Evolutionary conservation across 1,140 invertebrate species (phyloP).

Genomic region (Drosophila obscura): DNA sequence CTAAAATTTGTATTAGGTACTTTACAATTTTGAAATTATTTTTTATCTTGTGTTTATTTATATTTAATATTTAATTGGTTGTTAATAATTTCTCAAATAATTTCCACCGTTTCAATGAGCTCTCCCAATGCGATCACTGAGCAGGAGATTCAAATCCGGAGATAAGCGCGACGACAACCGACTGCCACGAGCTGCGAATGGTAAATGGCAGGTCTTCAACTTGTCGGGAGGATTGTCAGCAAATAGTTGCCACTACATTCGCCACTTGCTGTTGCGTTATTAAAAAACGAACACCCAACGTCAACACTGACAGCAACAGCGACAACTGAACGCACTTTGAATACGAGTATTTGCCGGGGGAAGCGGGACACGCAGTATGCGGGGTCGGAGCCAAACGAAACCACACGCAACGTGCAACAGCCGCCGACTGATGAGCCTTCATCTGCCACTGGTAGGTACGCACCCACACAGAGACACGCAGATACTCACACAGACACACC

Average conservation of each 20-base stretch:
- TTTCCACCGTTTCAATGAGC: constrained; percentile 1
- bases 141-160: not conserved
- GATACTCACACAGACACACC: constrained; percentile 6
- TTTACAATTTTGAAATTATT: too few relatives aligned
- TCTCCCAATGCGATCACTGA: constrained; percentile 16
- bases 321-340: constrained; percentile 59
- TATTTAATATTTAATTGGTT: too few relatives aligned
- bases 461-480: constrained; percentile 38
- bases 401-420: constrained; percentile 80
- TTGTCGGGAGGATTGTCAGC: constrained; percentile 43
- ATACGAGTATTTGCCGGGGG: constrained; percentile 42
- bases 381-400: constrained; percentile 40
- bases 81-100: not conserved
- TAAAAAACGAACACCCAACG: constrained; percentile 30
- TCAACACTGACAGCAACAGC: constrained; percentile 26
- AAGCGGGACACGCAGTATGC: constrained; percentile 23
- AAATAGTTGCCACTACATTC: constrained; percentile 42
- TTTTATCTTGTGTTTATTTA: too few relatives aligned
- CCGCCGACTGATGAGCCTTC: constrained; percentile 74
- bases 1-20: too few relatives aligned
- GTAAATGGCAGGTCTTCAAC: constrained; percentile 55
- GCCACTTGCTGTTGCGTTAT: constrained; percentile 36
- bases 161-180: constrained; percentile 53
- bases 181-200: constrained; percentile 53
- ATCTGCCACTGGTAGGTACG: constrained; percentile 53